A percentile compares a stretch with the other conserved stretches of the same genome.
Conservation (phyloP, 2,113 vertebrate genomes). For the Sylvietta virens region DNA sequence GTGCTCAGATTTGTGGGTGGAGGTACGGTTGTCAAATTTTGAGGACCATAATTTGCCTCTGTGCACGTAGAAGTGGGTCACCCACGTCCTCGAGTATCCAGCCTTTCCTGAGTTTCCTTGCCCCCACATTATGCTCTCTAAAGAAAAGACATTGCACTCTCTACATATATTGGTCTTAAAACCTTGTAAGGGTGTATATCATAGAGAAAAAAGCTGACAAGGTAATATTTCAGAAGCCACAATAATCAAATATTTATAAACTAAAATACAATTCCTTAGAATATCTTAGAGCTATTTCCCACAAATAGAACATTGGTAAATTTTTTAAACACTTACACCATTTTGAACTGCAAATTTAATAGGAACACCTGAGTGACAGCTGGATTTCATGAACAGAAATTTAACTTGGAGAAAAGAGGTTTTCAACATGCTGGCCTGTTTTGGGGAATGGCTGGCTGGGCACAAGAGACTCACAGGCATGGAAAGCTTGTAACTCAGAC, state of each 20-base stretch:
- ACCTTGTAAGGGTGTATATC: neutral
- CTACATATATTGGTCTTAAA: neutral
- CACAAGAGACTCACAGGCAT: neutral
- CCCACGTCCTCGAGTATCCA: neutral
- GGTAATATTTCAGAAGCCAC: neutral
- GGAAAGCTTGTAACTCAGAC: neutral
- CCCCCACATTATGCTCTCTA: neutral
- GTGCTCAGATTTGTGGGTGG: neutral
- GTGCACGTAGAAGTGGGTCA: neutral
- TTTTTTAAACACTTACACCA: constrained; percentile 6
- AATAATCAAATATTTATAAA: constrained; percentile 32
- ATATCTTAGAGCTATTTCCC: neutral
- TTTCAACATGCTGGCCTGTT: neutral
- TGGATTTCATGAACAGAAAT: neutral
- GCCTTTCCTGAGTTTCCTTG: neutral
- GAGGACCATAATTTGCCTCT: neutral
- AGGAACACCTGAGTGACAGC: neutral
- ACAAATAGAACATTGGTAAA: neutral
- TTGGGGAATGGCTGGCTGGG: neutral
- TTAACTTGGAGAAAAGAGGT: neutral
- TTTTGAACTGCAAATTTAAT: constrained; percentile 25
- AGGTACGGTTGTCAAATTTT: neutral
- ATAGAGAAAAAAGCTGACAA: neutral
- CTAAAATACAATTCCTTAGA: neutral
- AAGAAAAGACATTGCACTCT: neutral